Percentiles rank a stretch among this genome's conserved stretches.
phyloP scores from a whole-genome alignment of 2,888 invertebrate genomes.

The Parasteatoda lunata region DNA sequence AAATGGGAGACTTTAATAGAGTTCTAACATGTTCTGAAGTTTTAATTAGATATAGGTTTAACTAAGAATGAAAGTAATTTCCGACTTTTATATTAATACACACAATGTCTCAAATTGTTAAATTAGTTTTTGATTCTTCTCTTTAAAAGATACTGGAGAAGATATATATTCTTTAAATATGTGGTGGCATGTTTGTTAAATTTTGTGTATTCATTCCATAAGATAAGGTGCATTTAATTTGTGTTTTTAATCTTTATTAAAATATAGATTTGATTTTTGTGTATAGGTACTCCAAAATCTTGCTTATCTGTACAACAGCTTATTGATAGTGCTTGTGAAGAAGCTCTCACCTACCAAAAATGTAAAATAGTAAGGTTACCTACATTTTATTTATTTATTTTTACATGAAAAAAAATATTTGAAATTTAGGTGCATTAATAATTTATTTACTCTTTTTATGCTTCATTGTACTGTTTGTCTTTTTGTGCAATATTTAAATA shows the following conservation, averaged over 20 bases:
- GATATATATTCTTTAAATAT: too few relatives aligned
- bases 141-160: neutral
- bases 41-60: too few relatives aligned
- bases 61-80: too few relatives aligned
- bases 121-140: neutral
- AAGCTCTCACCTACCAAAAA: slow-evolving; percentile 80
- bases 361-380: slow-evolving; percentile 76
- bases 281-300: slow-evolving; percentile 80
- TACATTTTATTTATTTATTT: slow-evolving; percentile 48
- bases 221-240: neutral
- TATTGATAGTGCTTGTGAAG: slow-evolving; percentile 78
- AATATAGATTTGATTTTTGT: neutral
- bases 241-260: neutral
- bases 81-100: too few relatives aligned
- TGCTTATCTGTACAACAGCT: slow-evolving; percentile 77
- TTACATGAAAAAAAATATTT: neutral
- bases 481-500: neutral
- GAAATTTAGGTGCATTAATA: neutral
- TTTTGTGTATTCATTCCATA: neutral
- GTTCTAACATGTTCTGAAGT: too few relatives aligned
- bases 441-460: neutral
- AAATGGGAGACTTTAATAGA: too few relatives aligned
- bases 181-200: too few relatives aligned
- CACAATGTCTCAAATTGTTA: too few relatives aligned
- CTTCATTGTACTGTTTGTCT: neutral